These are phyloP conservation scores for Chamaea fasciata DNA, from an alignment of 2,113 vertebrate species.

Conservation along the genomic window DNA sequence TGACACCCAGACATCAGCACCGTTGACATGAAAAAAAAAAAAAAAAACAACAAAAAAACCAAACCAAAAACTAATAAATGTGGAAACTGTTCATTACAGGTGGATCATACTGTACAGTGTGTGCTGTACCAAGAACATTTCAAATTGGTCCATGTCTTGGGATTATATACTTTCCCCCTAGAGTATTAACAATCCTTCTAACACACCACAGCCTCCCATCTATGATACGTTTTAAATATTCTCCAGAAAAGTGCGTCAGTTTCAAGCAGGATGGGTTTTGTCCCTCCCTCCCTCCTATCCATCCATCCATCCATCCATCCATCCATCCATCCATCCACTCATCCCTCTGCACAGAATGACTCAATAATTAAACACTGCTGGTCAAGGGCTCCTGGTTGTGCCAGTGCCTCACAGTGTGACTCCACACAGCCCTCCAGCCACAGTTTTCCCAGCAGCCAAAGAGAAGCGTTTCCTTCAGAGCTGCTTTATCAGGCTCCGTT, in stretches of 20 bases:
- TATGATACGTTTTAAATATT: background rate
- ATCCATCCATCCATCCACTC: background rate
- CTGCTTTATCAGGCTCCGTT: background rate
- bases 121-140: background rate
- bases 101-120: background rate
- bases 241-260: background rate
- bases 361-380: background rate
- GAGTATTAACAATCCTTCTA: background rate
- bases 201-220: background rate
- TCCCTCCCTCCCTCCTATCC: background rate
- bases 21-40: background rate
- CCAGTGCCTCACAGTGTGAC: fast-evolving
- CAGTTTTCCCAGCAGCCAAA: background rate
- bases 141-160: background rate
- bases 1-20: background rate
- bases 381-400: background rate
- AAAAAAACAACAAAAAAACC: no score
- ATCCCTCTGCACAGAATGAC: background rate
- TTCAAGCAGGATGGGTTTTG: background rate
- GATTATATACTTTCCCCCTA: background rate
- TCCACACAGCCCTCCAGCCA: background rate
- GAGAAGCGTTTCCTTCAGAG: background rate
- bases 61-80: background rate
- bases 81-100: background rate
- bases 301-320: background rate